Conservation (phyloP, 37 sponge, comb jelly and placozoan genomes). For the Oopsacas minuta region DNA sequence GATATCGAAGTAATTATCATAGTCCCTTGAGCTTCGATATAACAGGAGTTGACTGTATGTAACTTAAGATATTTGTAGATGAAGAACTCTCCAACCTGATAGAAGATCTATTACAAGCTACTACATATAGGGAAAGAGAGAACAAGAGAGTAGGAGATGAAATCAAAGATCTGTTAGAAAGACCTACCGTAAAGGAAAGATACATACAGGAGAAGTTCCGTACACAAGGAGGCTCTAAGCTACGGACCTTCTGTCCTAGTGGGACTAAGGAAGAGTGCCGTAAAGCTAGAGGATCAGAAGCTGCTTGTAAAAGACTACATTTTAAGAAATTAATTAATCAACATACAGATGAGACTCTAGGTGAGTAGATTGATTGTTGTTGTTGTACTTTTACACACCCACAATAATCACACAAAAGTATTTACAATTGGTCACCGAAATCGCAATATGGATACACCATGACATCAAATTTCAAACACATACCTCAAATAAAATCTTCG, state of each 20-base stretch:
- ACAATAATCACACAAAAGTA: not conserved
- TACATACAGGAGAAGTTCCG: constrained; percentile 60
- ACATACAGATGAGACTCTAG: constrained; percentile 75
- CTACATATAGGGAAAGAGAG: constrained; percentile 26
- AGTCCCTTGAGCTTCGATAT: too few relatives aligned
- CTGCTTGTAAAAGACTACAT: constrained; percentile 76
- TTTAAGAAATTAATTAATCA: constrained; percentile 66
- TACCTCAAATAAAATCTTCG: too few relatives aligned
- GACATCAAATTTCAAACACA: too few relatives aligned
- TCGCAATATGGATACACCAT: too few relatives aligned
- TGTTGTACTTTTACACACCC: not conserved
- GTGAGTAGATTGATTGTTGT: too few relatives aligned
- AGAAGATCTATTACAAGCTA: constrained; percentile 26
- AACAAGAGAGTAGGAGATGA: constrained; percentile 36
- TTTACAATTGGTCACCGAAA: too few relatives aligned
- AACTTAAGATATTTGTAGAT: not conserved
- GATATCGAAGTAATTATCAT: too few relatives aligned
- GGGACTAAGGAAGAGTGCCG: constrained; percentile 82
- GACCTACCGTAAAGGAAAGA: constrained; percentile 58
- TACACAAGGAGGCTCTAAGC: constrained; percentile 53
- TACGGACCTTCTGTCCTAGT: constrained; percentile 69
- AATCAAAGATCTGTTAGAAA: constrained; percentile 57
- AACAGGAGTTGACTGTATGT: too few relatives aligned
- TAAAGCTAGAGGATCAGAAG: constrained; percentile 25
- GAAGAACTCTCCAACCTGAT: constrained; percentile 20